phyloP scores from a whole-genome alignment of 2,888 invertebrate genomes.

The Taphrorychus bicolor region DNA sequence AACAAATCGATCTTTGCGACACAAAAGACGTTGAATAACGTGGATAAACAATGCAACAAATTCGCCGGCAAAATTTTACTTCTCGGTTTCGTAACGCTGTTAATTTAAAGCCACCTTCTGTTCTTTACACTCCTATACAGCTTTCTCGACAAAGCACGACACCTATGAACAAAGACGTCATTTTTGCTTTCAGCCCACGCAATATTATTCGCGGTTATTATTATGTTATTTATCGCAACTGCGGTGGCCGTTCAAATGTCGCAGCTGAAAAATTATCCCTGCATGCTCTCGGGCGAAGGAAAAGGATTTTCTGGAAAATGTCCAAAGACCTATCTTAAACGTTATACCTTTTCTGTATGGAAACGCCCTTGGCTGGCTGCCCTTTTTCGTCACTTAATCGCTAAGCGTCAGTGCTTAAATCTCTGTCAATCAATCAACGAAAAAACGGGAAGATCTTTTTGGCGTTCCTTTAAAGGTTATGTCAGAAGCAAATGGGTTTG shows the following conservation, averaged over 20 bases:
- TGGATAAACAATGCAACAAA: background rate
- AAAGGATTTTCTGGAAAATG: background rate
- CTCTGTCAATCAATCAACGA: slow-evolving; percentile 3
- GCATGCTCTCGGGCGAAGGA: background rate
- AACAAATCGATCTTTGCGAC: background rate
- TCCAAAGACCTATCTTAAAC: too few species aligned
- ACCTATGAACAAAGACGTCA: slow-evolving; percentile 13
- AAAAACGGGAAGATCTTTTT: background rate
- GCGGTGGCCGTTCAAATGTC: background rate
- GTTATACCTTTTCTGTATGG: too few species aligned
- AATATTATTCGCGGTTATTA: too few species aligned
- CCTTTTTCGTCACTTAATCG: background rate
- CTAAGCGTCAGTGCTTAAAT: background rate
- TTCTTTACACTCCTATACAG: slow-evolving; percentile 22
- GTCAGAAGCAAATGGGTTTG: too few species aligned
- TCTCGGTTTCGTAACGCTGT: slow-evolving; percentile 12
- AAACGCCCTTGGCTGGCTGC: background rate
- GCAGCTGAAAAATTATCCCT: background rate
- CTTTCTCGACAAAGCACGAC: slow-evolving; percentile 9
- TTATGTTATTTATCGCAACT: background rate
- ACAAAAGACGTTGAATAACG: background rate
- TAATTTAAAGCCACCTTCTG: slow-evolving; percentile 17
- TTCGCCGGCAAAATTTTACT: slow-evolving; percentile 9
- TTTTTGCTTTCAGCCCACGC: slow-evolving; percentile 12
- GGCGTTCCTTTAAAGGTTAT: too few species aligned